Conservation (phyloP, 2,113 vertebrate genomes). For the Genyomyrus donnyi region DNA sequence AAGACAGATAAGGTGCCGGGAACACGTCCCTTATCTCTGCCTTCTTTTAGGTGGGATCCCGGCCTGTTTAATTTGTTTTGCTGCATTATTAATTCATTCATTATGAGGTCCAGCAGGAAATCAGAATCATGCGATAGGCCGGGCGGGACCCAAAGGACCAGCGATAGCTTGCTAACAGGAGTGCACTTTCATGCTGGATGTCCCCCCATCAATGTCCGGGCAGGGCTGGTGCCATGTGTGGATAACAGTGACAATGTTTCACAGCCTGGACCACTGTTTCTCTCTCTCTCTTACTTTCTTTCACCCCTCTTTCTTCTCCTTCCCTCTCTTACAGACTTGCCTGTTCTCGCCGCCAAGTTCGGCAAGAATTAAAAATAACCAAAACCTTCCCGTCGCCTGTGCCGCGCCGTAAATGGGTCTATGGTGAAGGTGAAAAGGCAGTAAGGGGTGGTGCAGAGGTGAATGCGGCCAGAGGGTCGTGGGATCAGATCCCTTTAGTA, state of each 20-base stretch:
- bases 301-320: background rate
- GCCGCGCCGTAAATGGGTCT: background rate
- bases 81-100: constrained; percentile 15
- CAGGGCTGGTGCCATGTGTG: background rate
- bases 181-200: background rate
- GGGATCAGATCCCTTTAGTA: background rate
- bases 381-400: background rate
- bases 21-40: background rate
- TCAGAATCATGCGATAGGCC: background rate
- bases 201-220: background rate
- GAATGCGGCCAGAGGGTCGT: background rate
- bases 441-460: background rate
- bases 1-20: background rate
- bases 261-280: background rate
- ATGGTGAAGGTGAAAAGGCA: background rate
- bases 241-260: constrained; percentile 2
- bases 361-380: constrained; percentile 14
- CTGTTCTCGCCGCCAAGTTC: background rate
- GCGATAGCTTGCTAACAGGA: background rate
- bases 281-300: background rate
- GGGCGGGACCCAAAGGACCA: background rate
- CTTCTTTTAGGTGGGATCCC: background rate
- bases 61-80: background rate
- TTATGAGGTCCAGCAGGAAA: constrained; percentile 8
- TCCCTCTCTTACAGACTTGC: background rate